Conservation (phyloP, 64 coral and sea anemone species). For the Montipora foliosa region DNA sequence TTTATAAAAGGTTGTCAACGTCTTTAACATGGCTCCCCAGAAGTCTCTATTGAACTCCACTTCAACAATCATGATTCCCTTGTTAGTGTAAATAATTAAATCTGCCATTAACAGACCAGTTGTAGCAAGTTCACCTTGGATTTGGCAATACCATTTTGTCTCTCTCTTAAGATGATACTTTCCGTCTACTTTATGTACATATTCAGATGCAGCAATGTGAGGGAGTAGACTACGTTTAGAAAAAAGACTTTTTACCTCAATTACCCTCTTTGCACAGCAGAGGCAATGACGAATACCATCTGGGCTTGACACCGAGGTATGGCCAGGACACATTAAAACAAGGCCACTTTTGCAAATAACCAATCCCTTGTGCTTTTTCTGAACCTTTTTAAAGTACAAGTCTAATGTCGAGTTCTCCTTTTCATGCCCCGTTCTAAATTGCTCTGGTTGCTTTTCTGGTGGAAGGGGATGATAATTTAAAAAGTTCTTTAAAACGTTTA, state of each 20-base stretch:
- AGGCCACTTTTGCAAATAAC: constrained; percentile 29
- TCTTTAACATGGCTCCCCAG: constrained; percentile 1
- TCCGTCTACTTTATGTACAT: constrained; percentile 7
- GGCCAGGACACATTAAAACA: constrained; percentile 37
- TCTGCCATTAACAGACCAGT: constrained; percentile 31
- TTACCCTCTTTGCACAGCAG: constrained; percentile 44
- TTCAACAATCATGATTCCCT: constrained; percentile 42
- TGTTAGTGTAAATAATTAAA: constrained; percentile 64
- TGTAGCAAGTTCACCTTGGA: constrained; percentile 43
- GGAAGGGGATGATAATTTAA: constrained; percentile 17
- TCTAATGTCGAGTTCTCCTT: constrained; percentile 23
- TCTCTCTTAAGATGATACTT: constrained; percentile 43
- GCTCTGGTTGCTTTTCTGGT: constrained; percentile 33
- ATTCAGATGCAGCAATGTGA: constrained; percentile 45
- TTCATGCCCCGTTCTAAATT: constrained; percentile 33
- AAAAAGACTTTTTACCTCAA: constrained; percentile 61
- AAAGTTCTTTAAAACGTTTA: constrained; percentile 38
- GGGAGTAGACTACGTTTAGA: constrained; percentile 25
- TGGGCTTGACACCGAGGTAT: constrained; percentile 30
- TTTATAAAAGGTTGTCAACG: neutral
- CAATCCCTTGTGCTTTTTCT: constrained; percentile 31
- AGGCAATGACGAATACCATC: constrained; percentile 13
- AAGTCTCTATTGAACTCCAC: constrained; percentile 31
- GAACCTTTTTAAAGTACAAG: constrained; percentile 22
- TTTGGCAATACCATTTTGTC: constrained; percentile 67